A percentile compares a stretch with the other conserved stretches of the same genome.
These are phyloP conservation scores for Columba guinea DNA, from an alignment of 2,797 vertebrate genomes.

Conservation along the genomic window DNA sequence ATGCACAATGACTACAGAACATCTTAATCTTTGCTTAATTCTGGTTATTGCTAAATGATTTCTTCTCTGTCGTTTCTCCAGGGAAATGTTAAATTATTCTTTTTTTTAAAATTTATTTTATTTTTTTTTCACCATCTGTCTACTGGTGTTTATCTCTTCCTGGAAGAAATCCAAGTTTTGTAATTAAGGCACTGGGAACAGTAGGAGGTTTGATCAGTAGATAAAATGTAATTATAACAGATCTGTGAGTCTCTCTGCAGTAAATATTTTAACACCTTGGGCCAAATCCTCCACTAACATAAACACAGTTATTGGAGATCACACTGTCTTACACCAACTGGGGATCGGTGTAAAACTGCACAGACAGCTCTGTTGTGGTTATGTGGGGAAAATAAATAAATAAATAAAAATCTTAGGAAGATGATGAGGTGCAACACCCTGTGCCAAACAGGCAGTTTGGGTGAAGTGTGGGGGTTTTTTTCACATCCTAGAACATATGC, in stretches of 20 bases:
- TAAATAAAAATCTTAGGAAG: neutral
- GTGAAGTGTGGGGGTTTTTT: neutral
- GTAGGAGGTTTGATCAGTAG: slow-evolving; percentile 48
- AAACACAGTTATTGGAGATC: slow-evolving; percentile 15
- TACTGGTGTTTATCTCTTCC: slow-evolving; percentile 31
- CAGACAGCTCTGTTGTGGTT: neutral
- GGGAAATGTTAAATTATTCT: slow-evolving; percentile 33
- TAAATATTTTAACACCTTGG: slow-evolving; percentile 58
- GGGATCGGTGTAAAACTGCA: neutral
- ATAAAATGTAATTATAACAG: slow-evolving; percentile 53
- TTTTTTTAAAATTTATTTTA: neutral
- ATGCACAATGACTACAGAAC: neutral
- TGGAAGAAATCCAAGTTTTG: slow-evolving; percentile 53
- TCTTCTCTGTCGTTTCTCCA: slow-evolving; percentile 14
- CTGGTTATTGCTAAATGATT: slow-evolving; percentile 26
- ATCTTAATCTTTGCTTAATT: slow-evolving; percentile 44
- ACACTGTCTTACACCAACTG: neutral
- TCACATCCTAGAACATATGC: neutral
- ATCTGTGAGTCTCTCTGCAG: slow-evolving; percentile 18
- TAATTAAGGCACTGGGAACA: slow-evolving; percentile 55
- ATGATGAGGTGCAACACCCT: neutral
- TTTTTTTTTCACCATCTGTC: neutral
- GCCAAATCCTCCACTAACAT: neutral
- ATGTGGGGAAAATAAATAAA: neutral
- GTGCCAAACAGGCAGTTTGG: neutral